Evolutionary conservation across 1,140 invertebrate species (phyloP).

Genomic region (Papilio aristodemus): DNA sequence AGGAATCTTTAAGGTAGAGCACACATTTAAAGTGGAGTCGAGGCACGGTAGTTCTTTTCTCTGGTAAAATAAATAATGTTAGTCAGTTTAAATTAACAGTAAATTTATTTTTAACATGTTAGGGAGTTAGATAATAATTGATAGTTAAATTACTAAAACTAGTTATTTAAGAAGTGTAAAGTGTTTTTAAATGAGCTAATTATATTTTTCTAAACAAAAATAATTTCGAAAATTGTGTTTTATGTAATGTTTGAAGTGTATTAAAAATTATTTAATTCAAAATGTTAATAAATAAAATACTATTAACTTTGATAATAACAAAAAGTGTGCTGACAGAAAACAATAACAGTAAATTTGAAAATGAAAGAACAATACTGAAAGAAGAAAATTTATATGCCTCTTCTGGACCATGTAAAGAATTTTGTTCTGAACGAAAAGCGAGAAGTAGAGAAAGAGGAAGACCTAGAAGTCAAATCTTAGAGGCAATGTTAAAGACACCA

Average conservation of each 20-base stretch:
- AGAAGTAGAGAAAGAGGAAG: conserved; percentile 28
- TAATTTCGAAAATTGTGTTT: no score
- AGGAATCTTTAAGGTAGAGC: background rate
- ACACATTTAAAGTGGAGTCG: background rate
- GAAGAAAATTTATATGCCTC: background rate
- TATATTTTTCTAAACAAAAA: no score
- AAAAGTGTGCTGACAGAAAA: conserved; percentile 2
- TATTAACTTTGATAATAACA: background rate
- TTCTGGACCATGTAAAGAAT: conserved; percentile 4
- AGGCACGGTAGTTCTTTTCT: background rate
- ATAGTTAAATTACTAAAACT: background rate
- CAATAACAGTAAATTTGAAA: background rate
- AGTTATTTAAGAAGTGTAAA: no score
- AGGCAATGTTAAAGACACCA: conserved; percentile 56
- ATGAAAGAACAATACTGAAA: background rate
- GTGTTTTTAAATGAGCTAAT: no score
- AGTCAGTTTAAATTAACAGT: background rate
- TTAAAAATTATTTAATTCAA: background rate
- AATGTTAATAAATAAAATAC: background rate
- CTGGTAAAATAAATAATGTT: background rate
- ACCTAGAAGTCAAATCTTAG: conserved; percentile 49
- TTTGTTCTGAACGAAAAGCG: background rate
- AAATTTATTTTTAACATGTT: background rate
- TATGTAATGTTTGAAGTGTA: background rate
- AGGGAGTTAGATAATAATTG: no score